A percentile compares a stretch with the other conserved stretches of the same genome.
Evolutionary conservation across 2,113 vertebrate genomes (phyloP).

Genomic region (Manacus vitellinus): DNA sequence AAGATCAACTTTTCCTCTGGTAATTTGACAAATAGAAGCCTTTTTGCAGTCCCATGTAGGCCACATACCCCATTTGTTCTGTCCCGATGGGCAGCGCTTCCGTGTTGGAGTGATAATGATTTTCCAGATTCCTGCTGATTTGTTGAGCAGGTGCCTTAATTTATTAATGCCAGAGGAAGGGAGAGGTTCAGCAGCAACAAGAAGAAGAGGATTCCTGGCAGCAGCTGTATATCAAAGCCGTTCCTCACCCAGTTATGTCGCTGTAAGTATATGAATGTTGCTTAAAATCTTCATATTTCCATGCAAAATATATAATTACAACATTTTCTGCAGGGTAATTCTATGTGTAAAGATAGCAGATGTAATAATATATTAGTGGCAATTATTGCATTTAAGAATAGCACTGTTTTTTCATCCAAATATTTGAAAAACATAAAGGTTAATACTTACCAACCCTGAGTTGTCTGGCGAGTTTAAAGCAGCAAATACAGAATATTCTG

Average conservation of each 20-base stretch:
- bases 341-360: neutral
- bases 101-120: constrained; percentile 9
- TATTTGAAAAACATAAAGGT: neutral
- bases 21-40: constrained; percentile 52
- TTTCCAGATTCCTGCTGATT: constrained; percentile 55
- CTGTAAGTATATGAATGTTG: neutral
- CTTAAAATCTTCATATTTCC: neutral
- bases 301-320: neutral
- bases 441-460: neutral
- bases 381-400: neutral
- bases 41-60: neutral
- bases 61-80: constrained; percentile 19
- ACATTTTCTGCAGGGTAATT: neutral
- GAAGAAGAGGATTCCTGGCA: neutral
- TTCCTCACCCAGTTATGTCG: neutral
- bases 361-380: too few species aligned
- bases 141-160: constrained; percentile 35
- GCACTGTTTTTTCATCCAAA: neutral
- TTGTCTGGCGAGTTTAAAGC: neutral
- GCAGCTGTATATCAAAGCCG: neutral
- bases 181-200: neutral
- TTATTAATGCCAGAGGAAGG: constrained; percentile 19
- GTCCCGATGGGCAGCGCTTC: neutral
- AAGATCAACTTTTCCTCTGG: constrained; percentile 54
- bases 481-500: neutral